Base-by-base conservation (phyloP, 1,140 invertebrate species). In the Helicoverpa zea region DNA sequence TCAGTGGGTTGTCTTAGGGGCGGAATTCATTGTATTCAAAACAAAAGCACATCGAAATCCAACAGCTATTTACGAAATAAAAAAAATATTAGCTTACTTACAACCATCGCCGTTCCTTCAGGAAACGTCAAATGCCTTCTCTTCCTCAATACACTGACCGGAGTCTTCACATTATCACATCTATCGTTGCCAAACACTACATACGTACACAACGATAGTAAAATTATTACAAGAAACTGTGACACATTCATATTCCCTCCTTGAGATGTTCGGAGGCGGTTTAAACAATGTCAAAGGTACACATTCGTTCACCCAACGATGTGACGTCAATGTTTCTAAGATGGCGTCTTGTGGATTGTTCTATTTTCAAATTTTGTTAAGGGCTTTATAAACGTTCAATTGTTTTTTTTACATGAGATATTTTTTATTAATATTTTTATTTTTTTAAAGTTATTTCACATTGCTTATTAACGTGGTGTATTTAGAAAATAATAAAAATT, bases 71-170 rank as follows among this genome's bases (percentile, higher is more conserved):
- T 12, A 13, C 9, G 3, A n/a, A 54, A n/a, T 14, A 54, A n/a
- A 16, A 7, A 10, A 58, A 58, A 23, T 56, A 5, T 18, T 56
- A 58, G 0, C 2, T 58, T 73, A 95, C 95, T 96, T 89, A 96
- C 96, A 77, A 96, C 93, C 73, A 96, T 92, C 79, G 90, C 90
- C 81, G 95, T 96, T 54, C 95, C 96, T 79, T 96, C 95, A 5
- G 96, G 96, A 90, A 96, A 96, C 11, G 89, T 91, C 12, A 97
- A 84, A 73, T 96, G 92, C 75, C 96, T 91, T 80, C 92, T 95
- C 74, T 94, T 96, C 68, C 96, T 94, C 52, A 91, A 81, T 0
- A 56, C 66, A 16, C 76, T 79, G 12, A 92, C 56, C 1, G 85
- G 75, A 0, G 87, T 86, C 49, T 87, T 94, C 54, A 90, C 84